Percentiles rank a stretch among this genome's conserved stretches.
Evolutionary conservation across 2,797 vertebrate genomes (phyloP).

Genomic region (Acanthis flammea): DNA sequence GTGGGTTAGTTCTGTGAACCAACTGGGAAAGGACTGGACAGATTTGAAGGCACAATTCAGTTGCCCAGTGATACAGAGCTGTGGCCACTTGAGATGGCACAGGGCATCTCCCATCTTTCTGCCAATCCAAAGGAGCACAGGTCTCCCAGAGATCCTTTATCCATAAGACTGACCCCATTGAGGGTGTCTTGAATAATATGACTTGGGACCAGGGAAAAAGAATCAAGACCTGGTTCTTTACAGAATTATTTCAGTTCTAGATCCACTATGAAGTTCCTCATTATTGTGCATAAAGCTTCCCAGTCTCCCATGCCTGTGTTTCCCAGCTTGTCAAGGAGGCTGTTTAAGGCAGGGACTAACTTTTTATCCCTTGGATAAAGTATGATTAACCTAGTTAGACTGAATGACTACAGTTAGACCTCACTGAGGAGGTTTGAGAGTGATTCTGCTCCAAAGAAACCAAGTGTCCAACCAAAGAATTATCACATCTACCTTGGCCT

Average conservation of each 20-base stretch:
- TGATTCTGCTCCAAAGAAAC: background rate
- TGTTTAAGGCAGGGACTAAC: background rate
- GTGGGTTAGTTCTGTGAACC: background rate
- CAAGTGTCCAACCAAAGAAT: background rate
- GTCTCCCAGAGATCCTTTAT: background rate
- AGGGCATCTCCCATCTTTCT: background rate
- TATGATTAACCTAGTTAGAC: background rate
- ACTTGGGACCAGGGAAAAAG: background rate
- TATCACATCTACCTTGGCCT: background rate
- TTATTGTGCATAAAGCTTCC: background rate
- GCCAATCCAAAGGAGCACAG: background rate
- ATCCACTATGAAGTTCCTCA: background rate
- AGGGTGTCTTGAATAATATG: background rate
- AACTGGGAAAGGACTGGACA: background rate
- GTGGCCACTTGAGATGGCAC: background rate
- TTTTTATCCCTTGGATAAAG: background rate
- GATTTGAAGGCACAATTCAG: background rate
- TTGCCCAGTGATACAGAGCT: background rate
- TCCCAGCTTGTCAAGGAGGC: background rate
- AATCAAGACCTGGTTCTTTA: background rate
- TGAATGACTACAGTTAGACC: background rate
- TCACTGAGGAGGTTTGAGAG: background rate
- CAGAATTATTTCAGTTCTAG: background rate
- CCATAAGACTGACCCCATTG: accelerated
- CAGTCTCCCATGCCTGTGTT: background rate